Evolutionary conservation across 1,140 invertebrate species (phyloP).

Genomic region (Pachyrhynchus sulphureomaculatus): DNA sequence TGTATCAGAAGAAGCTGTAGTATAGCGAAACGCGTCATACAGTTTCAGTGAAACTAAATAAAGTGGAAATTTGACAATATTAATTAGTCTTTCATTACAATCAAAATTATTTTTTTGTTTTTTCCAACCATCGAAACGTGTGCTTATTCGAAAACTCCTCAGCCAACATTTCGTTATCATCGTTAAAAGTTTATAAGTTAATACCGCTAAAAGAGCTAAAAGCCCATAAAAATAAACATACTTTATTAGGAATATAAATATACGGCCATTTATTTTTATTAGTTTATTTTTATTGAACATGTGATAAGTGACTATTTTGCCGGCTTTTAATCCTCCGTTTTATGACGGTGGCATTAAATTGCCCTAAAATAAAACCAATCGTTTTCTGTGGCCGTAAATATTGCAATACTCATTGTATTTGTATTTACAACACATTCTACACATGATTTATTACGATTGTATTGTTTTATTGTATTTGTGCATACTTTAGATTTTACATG

Average conservation of each 20-base stretch:
- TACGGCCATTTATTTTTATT: conserved; percentile 28
- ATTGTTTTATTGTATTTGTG: too few species aligned
- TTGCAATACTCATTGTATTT: too few species aligned
- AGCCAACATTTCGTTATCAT: conserved; percentile 11
- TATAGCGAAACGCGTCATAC: too few species aligned
- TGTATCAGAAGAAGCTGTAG: too few species aligned
- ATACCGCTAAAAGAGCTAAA: conserved; percentile 31
- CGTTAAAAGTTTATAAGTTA: conserved; percentile 30
- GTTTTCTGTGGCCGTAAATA: not conserved
- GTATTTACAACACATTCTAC: too few species aligned
- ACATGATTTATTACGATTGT: too few species aligned
- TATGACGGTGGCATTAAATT: conserved; percentile 12
- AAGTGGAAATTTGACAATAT: too few species aligned
- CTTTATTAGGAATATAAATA: conserved; percentile 33
- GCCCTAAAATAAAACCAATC: conserved; percentile 8
- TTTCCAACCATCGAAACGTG: too few species aligned
- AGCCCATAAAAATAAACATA: conserved; percentile 33
- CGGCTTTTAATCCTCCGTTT: conserved; percentile 25
- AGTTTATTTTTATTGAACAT: conserved; percentile 33
- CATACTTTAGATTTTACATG: too few species aligned
- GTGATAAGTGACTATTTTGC: conserved; percentile 28
- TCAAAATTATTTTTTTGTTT: too few species aligned
- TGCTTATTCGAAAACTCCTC: conserved; percentile 7
- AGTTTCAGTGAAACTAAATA: too few species aligned
- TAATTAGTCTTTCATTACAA: too few species aligned